Base-by-base conservation (phyloP, 2,888 invertebrate species). In the Willowsia nigromaculata region DNA sequence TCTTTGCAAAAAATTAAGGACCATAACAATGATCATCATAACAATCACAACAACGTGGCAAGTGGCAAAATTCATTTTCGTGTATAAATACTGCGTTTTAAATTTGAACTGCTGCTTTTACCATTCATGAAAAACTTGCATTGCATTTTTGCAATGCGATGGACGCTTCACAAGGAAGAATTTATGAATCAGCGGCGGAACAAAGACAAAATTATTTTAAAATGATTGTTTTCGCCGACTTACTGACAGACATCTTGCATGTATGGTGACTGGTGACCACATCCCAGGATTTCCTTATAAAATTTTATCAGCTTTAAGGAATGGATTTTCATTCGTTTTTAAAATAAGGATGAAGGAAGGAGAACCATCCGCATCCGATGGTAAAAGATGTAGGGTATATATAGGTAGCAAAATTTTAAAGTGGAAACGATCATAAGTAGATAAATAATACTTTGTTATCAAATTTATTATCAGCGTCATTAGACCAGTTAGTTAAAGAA, bases 261-360 rank as follows among this genome's bases (percentile, higher is more conserved):
- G n/a, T 43, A 25, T 47, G 11, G 18, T 3, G 22, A 3, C 6
- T 43, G 25, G 4, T 43, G 62, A 62, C 47, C 22, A 43, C 43
- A 15, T 74, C 74, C 47, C 74, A 74, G 74, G 47, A 74, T 74
- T 74, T 74, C 74, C 47, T 74, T 9, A 47, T 74, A 15, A n/a
- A 33, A 7, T 37, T 68, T 40, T 40, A 62, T 25, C 62, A 27
- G 62, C 1, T 62, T 62, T 56, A 13, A 56, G 47, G 6, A 15
- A 47, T 15, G 13, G 47, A 47, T 9, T 6, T 37, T 37, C 37
- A 37, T 9, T 50, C 11, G 50, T 56, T 56, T 62, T 27, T 4
- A 11, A 15, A 30, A 30, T 62, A 30, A 3, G 30, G 1, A 62
- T 62, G 15, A 30, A 62, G 62, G 62, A 62, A 62, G 62, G 9